Base-by-base conservation (phyloP, 2,797 vertebrate genomes). In the Cichlasoma orientale region DNA sequence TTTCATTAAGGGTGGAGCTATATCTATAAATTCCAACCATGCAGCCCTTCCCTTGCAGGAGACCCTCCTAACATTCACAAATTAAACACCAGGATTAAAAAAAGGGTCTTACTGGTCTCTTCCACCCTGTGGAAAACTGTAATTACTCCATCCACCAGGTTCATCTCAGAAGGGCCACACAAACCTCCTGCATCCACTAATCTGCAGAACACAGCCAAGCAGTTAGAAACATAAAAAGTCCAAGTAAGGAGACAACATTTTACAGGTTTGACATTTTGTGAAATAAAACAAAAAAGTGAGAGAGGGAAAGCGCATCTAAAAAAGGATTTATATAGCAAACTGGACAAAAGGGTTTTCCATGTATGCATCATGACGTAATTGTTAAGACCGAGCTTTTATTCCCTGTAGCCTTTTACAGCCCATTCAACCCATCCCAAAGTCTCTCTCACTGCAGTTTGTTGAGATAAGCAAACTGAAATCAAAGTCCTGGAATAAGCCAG, bases 61-160 rank as follows among this genome's bases (percentile, higher is more conserved):
- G 92, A 94, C 90, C 89, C 91, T 78, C 88, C 91, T 78, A 85
- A 91, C 69, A 19, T 74, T 91, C 83, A 90, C 91, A 90, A 89
- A 93, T 92, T 87, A 93, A 94, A 92, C 86, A 70, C 78, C 84
- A 84, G 78, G 84, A 89, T 88, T 87, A 87, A 83, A 90, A 31
- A 36, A 90, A 87, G 86, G 92, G 91, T 92, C 90, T 80, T 56
- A 74, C 76, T 82, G 79, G 89, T 88, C 75, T 77, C 50, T 89
- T 78, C 83, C 91, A 91, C 91, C 91, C 82, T 87, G 83, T 86
- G 83, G 66, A 83, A 87, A 73, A 83, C 87, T 92, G 88, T 93
- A 94, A 93, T 94, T 94, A 93, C 41, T 83, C 79, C 55, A 78
- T 75, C 79, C 90, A 84, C 54, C 38, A 68, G 75, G 79, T 82